Percentiles rank a stretch among this genome's conserved stretches.
phyloP scores from a whole-genome alignment of 2,888 invertebrate species.

The Piscicola geometra region DNA sequence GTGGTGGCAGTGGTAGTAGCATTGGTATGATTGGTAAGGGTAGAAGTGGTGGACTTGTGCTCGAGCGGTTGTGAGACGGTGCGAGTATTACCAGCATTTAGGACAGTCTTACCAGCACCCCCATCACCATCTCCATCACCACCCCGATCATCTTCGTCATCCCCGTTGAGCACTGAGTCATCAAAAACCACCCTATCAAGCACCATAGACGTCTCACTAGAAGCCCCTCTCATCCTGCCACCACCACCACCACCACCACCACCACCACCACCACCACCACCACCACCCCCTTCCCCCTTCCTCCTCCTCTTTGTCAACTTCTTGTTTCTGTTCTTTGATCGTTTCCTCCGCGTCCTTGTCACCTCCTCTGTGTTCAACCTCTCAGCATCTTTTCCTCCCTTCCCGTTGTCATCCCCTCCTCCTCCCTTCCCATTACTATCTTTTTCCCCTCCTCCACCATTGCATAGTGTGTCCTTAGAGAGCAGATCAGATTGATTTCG shows the following conservation, averaged over 20 bases:
- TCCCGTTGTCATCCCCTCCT: not conserved
- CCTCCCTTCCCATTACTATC: not conserved
- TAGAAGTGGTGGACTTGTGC: too few species aligned
- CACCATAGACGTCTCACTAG: not conserved
- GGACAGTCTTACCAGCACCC: too few species aligned
- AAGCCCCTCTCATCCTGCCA: not conserved
- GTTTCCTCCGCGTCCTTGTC: not conserved
- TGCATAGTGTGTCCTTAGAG: too few species aligned
- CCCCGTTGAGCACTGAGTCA: not conserved
- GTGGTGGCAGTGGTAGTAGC: too few species aligned
- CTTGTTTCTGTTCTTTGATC: not conserved
- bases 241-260: not conserved
- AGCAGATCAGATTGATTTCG: too few species aligned
- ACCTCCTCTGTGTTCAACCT: not conserved
- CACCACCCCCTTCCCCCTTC: not conserved
- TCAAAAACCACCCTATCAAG: not conserved
- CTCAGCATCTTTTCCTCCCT: not conserved
- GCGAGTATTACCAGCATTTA: too few species aligned
- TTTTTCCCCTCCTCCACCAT: too few species aligned
- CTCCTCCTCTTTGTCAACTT: not conserved
- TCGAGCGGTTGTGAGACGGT: too few species aligned
- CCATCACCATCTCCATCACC: not conserved
- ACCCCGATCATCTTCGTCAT: not conserved
- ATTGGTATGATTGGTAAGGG: too few species aligned
- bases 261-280: conserved; percentile 1